phyloP scores from a whole-genome alignment of 2,797 vertebrate genomes.

The Morus bassanus region DNA sequence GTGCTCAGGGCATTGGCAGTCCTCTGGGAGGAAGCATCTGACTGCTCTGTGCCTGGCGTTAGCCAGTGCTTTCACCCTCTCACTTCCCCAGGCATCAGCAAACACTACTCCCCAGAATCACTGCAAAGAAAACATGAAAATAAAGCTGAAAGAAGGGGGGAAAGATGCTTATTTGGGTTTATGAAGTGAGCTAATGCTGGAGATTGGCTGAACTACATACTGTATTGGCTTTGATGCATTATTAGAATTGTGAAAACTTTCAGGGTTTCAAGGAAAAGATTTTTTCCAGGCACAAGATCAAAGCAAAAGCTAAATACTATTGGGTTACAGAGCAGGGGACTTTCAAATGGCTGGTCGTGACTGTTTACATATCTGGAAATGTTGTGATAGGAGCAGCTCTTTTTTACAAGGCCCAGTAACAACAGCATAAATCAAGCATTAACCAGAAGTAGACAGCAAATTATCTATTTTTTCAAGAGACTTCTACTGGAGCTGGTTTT shows the following conservation, averaged over 20 bases:
- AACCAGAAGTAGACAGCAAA: conserved; percentile 57
- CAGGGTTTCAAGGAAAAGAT: conserved; percentile 67
- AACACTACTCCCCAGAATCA: neutral
- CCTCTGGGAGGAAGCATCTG: conserved; percentile 36
- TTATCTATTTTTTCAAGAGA: conserved; percentile 30
- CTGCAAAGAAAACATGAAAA: neutral
- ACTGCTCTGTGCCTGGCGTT: neutral
- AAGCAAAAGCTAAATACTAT: conserved; percentile 63
- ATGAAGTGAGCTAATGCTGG: neutral
- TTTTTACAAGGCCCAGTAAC: conserved; percentile 44
- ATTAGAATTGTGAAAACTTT: conserved; percentile 47
- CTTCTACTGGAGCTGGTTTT: neutral
- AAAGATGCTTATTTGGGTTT: neutral
- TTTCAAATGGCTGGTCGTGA: conserved; percentile 47
- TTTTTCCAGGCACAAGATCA: conserved; percentile 69
- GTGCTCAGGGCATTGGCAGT: conserved; percentile 53
- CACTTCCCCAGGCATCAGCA: conserved; percentile 19
- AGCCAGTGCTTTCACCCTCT: neutral
- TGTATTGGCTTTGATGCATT: conserved; percentile 53
- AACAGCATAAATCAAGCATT: conserved; percentile 62
- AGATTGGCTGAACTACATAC: neutral
- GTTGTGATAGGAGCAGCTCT: conserved; percentile 56
- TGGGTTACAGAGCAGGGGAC: conserved; percentile 49
- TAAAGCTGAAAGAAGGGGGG: neutral
- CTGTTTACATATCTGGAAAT: conserved; percentile 67